These are phyloP conservation scores for Muntiacus reevesi DNA, from an alignment of 2,113 vertebrate genomes.

Conservation along the genomic window DNA sequence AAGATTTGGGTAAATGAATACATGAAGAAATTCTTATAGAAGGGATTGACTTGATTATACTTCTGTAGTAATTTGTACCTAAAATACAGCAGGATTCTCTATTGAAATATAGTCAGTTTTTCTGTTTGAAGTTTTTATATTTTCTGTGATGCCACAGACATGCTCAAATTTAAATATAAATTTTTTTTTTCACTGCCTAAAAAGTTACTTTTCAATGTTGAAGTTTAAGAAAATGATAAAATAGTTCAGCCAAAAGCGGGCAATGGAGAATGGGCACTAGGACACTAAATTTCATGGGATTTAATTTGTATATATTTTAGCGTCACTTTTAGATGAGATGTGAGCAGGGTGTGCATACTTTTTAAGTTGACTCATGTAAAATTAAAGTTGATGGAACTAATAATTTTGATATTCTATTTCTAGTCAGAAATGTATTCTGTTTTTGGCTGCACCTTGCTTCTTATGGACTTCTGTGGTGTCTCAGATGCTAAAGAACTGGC, in stretches of 20 bases:
- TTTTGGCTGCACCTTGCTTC: not conserved
- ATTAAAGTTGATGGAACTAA: not conserved
- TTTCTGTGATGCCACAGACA: not conserved
- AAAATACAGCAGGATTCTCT: not conserved
- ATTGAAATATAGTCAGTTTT: not conserved
- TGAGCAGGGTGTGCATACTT: not conserved
- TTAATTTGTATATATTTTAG: not conserved
- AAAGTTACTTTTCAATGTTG: not conserved
- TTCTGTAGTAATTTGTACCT: not conserved
- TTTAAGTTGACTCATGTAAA: constrained; percentile 6
- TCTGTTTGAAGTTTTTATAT: not conserved
- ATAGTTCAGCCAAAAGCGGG: not conserved
- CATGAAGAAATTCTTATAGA: not conserved
- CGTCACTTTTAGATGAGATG: not conserved
- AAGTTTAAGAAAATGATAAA: not conserved
- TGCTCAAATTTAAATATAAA: not conserved
- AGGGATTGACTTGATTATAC: not conserved
- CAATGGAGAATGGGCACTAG: not conserved
- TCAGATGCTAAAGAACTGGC: not conserved
- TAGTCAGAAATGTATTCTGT: not conserved
- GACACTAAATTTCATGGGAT: not conserved
- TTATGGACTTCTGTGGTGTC: not conserved
- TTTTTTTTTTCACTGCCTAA: not conserved
- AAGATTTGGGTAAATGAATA: not conserved
- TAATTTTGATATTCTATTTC: not conserved